Conservation (phyloP, 2,888 invertebrate genomes). For the Cephus pulcher region DNA sequence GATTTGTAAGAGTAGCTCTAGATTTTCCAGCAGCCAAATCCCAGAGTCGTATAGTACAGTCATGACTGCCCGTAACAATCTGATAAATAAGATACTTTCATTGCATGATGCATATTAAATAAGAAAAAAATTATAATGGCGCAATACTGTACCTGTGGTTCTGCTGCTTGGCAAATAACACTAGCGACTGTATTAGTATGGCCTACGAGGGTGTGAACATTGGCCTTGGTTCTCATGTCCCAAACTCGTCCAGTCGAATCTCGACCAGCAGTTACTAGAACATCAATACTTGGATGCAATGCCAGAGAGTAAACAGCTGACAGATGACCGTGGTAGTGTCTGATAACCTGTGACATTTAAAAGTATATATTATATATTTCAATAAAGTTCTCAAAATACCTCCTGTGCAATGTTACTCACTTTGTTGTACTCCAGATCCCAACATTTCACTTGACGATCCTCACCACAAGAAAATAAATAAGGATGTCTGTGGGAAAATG, state of each 20-base stretch:
- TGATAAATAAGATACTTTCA: slow-evolving; percentile 58
- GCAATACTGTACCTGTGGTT: slow-evolving; percentile 81
- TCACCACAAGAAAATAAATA: slow-evolving; percentile 99
- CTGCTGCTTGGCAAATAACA: slow-evolving; percentile 90
- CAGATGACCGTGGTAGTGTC: slow-evolving; percentile 99
- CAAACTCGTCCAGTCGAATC: slow-evolving; percentile 97
- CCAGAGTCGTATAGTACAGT: slow-evolving; percentile 97
- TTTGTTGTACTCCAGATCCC: slow-evolving; percentile 99
- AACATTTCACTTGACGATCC: slow-evolving; percentile 99
- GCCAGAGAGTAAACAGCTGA: slow-evolving; percentile 95
- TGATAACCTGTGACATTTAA: slow-evolving; percentile 76
- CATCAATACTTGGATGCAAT: slow-evolving; percentile 95
- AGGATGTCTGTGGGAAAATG: slow-evolving; percentile 94
- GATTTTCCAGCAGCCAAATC: slow-evolving; percentile 97
- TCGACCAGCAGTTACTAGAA: slow-evolving; percentile 92
- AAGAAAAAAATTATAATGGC: slow-evolving; percentile 20
- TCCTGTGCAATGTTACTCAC: slow-evolving; percentile 61
- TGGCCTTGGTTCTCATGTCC: slow-evolving; percentile 99
- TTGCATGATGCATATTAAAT: background rate
- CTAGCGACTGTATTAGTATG: slow-evolving; percentile 98
- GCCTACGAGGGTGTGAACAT: slow-evolving; percentile 94
- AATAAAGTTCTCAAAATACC: background rate
- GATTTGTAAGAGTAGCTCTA: slow-evolving; percentile 94
- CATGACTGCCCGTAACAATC: slow-evolving; percentile 94
- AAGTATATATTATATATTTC: background rate